Evolutionary conservation across 2,113 vertebrate species (phyloP).

Genomic region (Sinocyclocheilus anshuiensis): DNA sequence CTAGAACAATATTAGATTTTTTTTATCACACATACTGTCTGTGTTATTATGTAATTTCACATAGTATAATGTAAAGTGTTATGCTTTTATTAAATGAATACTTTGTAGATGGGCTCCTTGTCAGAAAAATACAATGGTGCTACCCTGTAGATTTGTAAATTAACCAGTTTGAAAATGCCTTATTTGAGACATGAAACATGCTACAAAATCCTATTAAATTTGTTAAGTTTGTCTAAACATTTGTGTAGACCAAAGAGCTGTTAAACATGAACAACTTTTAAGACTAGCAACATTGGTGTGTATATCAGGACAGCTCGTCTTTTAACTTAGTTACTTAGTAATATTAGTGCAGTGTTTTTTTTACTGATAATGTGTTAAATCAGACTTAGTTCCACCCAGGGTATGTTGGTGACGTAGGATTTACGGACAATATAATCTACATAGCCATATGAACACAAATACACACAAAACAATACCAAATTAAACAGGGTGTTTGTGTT

Average conservation of each 20-base stretch:
- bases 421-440: neutral
- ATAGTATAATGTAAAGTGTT: neutral
- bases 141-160: neutral
- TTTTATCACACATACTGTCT: too few species aligned
- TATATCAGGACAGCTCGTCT: neutral
- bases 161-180: neutral
- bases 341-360: neutral
- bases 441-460: conserved; percentile 29
- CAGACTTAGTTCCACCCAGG: neutral
- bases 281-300: too few species aligned
- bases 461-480: conserved; percentile 46
- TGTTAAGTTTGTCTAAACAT: neutral
- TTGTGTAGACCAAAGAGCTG: neutral
- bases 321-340: neutral
- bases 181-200: neutral
- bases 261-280: too few species aligned
- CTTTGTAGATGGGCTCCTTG: neutral
- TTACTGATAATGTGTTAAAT: neutral
- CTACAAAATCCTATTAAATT: too few species aligned
- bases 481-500: conserved; percentile 17
- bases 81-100: neutral
- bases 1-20: too few species aligned
- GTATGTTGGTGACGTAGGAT: neutral
- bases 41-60: neutral
- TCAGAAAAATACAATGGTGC: neutral